Base-by-base conservation (phyloP, 1,140 invertebrate species). In the Muscidifurax raptorellus region DNA sequence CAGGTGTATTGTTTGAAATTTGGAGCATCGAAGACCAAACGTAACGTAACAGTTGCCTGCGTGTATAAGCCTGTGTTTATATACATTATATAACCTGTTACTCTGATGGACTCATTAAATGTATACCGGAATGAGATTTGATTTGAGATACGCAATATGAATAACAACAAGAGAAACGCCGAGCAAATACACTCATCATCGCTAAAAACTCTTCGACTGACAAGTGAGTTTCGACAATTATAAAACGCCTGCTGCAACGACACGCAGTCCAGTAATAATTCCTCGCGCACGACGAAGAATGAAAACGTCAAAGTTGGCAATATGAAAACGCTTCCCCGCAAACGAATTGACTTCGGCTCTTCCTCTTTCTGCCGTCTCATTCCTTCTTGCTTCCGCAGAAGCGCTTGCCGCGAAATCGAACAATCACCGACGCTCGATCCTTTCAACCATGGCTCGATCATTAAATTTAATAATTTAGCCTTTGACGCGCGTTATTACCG, bases 401-500 rank as follows among this genome's bases (percentile, higher is more conserved):
- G 59, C 77, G 7, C 32, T 44, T 15, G 18, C 74, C 59, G 64
- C n/a, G 28, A 75, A 81, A 75, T 64, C 72, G 71, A 74, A 74
- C 67, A 74, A 76, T 82, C 52, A 80, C 4, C 18, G n/a, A 15
- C 69, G 78, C 10, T 5, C 59, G 66, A 30, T 71, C 25, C 80
- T 44, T 80, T 82, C 66, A 75, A 47, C 47, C 36, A 5, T 1
- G 18, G 18, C 32, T 28, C 67, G 28, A 84, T 84, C 77, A 74
- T 84, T 84, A 77, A 85, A 75, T 67, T 84, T 86, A 52, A 87
- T 83, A 76, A 76, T 78, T 44, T 83, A 36, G 69, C 25, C 67
- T 69, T 27, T 27, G 76, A 30, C 13, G 36, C 28, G 64, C 10
- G 36, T 28, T 30, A 28, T 12, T 69, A 27, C 25, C 25, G 67